Evolutionary conservation across 1,140 invertebrate genomes (phyloP).

Genomic region (Nephotettix cincticeps): DNA sequence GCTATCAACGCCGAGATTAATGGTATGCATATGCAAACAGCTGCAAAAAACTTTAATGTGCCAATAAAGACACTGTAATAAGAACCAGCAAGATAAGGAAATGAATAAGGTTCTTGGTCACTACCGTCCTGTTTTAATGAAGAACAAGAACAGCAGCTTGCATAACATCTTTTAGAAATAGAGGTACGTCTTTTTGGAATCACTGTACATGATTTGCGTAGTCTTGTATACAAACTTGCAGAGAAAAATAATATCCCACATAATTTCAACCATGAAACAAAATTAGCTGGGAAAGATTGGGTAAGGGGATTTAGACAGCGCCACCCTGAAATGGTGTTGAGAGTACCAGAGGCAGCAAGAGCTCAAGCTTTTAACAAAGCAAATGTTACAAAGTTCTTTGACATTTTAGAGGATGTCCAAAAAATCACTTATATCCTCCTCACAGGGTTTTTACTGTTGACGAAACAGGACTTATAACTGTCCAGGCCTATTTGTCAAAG

Average conservation of each 20-base stretch:
- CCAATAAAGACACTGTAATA: conserved; percentile 38
- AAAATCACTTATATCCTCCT: conserved; percentile 29
- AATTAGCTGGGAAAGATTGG: conserved; percentile 42
- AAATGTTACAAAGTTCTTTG: conserved; percentile 45
- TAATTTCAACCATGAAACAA: conserved; percentile 20
- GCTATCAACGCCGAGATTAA: conserved; percentile 35
- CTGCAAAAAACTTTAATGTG: conserved; percentile 38
- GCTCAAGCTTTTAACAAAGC: conserved; percentile 48
- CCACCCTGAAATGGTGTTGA: conserved; percentile 43
- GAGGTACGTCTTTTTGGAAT: conserved; percentile 16
- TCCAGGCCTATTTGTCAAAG: conserved; percentile 37
- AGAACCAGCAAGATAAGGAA: neutral
- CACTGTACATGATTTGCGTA: neutral
- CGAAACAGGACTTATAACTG: conserved; percentile 46
- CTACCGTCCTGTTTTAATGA: conserved; percentile 8
- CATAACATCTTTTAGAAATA: conserved; percentile 5
- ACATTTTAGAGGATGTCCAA: conserved; percentile 37
- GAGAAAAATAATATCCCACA: conserved; percentile 7
- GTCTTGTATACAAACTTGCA: conserved; percentile 14
- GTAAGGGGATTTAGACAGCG: conserved; percentile 46
- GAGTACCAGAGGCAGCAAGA: conserved; percentile 48
- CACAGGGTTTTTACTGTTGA: conserved; percentile 45
- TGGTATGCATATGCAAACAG: conserved; percentile 34
- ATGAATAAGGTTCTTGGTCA: conserved; percentile 9
- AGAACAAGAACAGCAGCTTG: neutral